These are phyloP conservation scores for Leptinotarsa defecta DNA, from an alignment of 1,140 invertebrate species.

Conservation along the genomic window DNA sequence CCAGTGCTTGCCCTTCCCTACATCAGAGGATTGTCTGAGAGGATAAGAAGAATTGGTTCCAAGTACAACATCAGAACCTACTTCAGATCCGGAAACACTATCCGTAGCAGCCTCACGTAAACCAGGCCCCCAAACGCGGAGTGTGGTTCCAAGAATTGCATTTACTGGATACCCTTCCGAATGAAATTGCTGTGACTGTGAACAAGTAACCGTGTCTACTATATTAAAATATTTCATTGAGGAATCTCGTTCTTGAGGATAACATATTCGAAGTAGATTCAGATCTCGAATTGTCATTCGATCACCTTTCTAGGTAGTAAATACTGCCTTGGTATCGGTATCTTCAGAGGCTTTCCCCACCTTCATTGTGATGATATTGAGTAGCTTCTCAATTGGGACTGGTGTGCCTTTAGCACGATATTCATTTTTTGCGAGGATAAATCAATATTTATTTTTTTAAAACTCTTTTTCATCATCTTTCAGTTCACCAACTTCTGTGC, in stretches of 20 bases:
- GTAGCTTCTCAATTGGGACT: conserved; percentile 68
- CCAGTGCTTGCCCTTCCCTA: too few relatives aligned
- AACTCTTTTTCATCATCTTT: conserved; percentile 69
- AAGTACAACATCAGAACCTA: too few relatives aligned
- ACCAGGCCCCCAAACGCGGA: too few relatives aligned
- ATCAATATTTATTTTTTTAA: conserved; percentile 67
- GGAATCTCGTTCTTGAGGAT: conserved; percentile 39
- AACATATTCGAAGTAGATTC: conserved; percentile 30
- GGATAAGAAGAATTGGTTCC: too few relatives aligned
- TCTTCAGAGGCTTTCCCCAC: conserved; percentile 56
- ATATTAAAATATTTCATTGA: conserved; percentile 39
- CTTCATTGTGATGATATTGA: conserved; percentile 60
- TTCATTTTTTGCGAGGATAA: conserved; percentile 64
- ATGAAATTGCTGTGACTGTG: too few relatives aligned
- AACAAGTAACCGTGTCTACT: too few relatives aligned
- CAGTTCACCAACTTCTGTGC: conserved; percentile 73
- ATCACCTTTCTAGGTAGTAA: conserved; percentile 41
- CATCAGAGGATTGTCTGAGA: too few relatives aligned
- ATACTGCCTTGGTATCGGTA: conserved; percentile 46
- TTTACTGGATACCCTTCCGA: too few relatives aligned
- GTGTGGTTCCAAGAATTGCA: too few relatives aligned
- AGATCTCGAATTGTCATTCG: conserved; percentile 24
- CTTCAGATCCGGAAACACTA: too few relatives aligned
- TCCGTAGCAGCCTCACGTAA: too few relatives aligned
- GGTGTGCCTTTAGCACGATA: conserved; percentile 64